Conservation (phyloP, 1,140 invertebrate species). For the Ceratitis capitata region DNA sequence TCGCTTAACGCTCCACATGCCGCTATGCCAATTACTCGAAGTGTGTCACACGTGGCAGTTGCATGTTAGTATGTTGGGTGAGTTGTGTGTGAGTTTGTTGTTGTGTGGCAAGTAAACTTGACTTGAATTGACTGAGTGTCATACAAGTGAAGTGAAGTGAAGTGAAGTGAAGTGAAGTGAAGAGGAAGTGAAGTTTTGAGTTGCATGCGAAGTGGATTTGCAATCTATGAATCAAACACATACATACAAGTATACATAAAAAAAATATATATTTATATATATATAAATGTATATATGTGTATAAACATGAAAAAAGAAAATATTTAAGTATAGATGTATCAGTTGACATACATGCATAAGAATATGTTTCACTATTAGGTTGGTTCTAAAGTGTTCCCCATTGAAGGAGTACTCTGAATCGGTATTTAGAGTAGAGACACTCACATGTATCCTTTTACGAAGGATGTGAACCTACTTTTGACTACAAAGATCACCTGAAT, state of each 20-base stretch:
- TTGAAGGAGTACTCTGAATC: too few species aligned
- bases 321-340: background rate
- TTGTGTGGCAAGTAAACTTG: conserved; percentile 23
- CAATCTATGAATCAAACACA: too few species aligned
- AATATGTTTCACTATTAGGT: background rate
- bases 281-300: background rate
- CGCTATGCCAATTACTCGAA: background rate
- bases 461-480: too few species aligned
- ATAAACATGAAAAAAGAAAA: background rate
- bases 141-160: conserved; percentile 1
- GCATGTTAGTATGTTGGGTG: background rate
- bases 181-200: conserved; percentile 9
- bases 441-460: too few species aligned
- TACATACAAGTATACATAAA: background rate
- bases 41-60: background rate
- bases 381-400: too few species aligned
- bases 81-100: too few species aligned
- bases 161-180: conserved; percentile 8
- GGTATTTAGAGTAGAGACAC: too few species aligned
- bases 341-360: background rate
- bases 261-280: background rate
- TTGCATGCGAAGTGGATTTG: background rate
- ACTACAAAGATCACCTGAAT: too few species aligned
- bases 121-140: conserved; percentile 22
- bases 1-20: background rate